Percentiles rank a stretch among this genome's conserved stretches.
These are phyloP conservation scores for Thymelicus sylvestris DNA, from an alignment of 2,888 invertebrate species.

Conservation along the genomic window DNA sequence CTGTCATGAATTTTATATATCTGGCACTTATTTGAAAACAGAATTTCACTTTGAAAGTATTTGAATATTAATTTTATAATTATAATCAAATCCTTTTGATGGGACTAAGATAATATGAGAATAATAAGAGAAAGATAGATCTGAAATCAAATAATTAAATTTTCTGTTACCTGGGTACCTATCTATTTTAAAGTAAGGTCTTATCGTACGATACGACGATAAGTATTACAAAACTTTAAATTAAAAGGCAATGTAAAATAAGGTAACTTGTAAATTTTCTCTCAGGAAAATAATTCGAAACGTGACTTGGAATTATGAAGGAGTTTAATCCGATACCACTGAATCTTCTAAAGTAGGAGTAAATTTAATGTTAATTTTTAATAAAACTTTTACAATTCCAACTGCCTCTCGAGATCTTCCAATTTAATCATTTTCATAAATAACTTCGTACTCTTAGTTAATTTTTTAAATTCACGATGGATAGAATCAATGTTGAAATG, in stretches of 20 bases:
- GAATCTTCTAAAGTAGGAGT: constrained; percentile 1
- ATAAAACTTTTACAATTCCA: constrained; percentile 8
- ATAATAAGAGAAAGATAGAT: too few relatives aligned
- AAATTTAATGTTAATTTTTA: constrained; percentile 22
- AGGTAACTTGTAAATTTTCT: constrained; percentile 39
- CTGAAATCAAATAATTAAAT: too few relatives aligned
- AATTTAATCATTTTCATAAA: constrained; percentile 13
- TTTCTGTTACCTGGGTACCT: too few relatives aligned
- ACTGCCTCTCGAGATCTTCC: neutral
- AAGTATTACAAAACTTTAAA: constrained; percentile 31
- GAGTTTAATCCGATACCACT: constrained; percentile 50
- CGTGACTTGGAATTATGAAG: constrained; percentile 55
- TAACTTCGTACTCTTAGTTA: constrained; percentile 11
- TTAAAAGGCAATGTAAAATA: constrained; percentile 29
- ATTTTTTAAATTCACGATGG: neutral
- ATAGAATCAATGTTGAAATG: neutral
- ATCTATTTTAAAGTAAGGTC: constrained; percentile 3
- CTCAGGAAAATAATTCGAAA: constrained; percentile 55
- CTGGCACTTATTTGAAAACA: neutral
- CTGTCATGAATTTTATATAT: too few relatives aligned
- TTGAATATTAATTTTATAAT: too few relatives aligned
- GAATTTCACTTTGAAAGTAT: neutral
- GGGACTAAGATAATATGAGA: too few relatives aligned
- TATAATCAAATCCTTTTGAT: too few relatives aligned
- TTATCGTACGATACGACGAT: too few relatives aligned